These are phyloP conservation scores for Drosophila lacicola DNA, from an alignment of 2,888 invertebrate species.

Conservation along the genomic window DNA sequence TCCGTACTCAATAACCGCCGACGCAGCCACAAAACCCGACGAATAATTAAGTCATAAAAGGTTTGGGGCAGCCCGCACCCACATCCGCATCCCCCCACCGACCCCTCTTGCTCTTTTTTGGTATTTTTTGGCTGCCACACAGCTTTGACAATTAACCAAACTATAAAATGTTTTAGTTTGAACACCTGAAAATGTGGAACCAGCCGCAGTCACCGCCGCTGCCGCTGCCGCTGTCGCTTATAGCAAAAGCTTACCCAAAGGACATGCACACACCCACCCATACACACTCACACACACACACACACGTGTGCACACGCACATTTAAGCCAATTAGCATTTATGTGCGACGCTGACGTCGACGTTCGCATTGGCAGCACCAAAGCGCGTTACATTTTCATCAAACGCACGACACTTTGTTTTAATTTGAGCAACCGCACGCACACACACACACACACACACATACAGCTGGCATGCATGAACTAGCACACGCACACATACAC, in stretches of 20 bases:
- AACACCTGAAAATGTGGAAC: slow-evolving; percentile 65
- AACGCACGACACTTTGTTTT: slow-evolving; percentile 81
- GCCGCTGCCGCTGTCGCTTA: slow-evolving; percentile 24
- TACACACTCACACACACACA: slow-evolving; percentile 20
- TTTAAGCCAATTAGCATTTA: slow-evolving; percentile 82
- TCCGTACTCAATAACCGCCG: slow-evolving; percentile 49
- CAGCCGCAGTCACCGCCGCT: slow-evolving; percentile 30
- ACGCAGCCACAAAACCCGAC: slow-evolving; percentile 69
- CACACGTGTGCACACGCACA: slow-evolving; percentile 55
- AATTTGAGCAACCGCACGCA: slow-evolving; percentile 77
- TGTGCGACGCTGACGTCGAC: slow-evolving; percentile 59
- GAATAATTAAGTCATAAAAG: slow-evolving; percentile 80
- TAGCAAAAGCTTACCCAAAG: slow-evolving; percentile 57
- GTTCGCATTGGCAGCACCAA: slow-evolving; percentile 48
- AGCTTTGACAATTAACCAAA: slow-evolving; percentile 79
- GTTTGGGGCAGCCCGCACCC: slow-evolving; percentile 39
- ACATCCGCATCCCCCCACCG: slow-evolving; percentile 11
- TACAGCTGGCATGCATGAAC: slow-evolving; percentile 41
- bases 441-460: slow-evolving; percentile 40
- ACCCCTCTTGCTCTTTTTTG: background rate
- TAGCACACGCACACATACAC: slow-evolving; percentile 29
- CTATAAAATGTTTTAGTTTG: slow-evolving; percentile 80
- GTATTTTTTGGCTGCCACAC: slow-evolving; percentile 39
- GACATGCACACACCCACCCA: slow-evolving; percentile 37
- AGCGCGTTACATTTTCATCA: slow-evolving; percentile 81